These are phyloP conservation scores for Epinephelus fuscoguttatus DNA, from an alignment of 2,113 vertebrate genomes.

Conservation along the genomic window DNA sequence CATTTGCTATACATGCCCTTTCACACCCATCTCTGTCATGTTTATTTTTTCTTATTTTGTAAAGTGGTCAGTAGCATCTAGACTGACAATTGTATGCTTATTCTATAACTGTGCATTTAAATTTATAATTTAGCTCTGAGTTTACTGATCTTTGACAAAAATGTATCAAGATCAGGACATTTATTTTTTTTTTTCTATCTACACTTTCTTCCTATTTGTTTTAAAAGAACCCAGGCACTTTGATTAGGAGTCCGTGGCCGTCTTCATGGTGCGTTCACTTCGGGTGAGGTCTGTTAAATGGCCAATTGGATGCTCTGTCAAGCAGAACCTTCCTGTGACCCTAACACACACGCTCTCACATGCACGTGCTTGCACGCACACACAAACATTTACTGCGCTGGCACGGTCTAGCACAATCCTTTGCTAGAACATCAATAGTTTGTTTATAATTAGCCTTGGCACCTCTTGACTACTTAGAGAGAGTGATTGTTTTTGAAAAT, in stretches of 20 bases:
- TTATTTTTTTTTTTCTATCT: background rate
- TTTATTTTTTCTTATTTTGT: too few species aligned
- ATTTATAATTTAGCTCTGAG: background rate
- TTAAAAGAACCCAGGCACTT: conserved; percentile 58
- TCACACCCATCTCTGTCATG: too few species aligned
- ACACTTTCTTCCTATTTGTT: conserved; percentile 19
- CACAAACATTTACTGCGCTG: conserved; percentile 60
- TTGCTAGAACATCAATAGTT: conserved; percentile 83
- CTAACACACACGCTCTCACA: conserved; percentile 44
- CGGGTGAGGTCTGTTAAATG: conserved; percentile 79
- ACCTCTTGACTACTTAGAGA: conserved; percentile 86
- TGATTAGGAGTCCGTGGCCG: conserved; percentile 52
- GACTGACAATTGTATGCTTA: too few species aligned
- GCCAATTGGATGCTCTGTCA: conserved; percentile 82
- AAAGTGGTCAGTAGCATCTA: too few species aligned
- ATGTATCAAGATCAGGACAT: background rate
- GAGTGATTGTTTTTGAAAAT: conserved; percentile 86
- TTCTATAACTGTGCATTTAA: background rate
- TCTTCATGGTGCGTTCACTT: conserved; percentile 58
- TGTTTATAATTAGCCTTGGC: conserved; percentile 89
- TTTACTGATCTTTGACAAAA: background rate
- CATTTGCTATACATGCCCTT: too few species aligned
- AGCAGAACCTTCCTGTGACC: conserved; percentile 81
- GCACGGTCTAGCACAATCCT: conserved; percentile 68
- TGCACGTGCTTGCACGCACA: conserved; percentile 2